Evolutionary conservation across 2,888 invertebrate genomes (phyloP).

Genomic region (Yponomeuta malinellus): DNA sequence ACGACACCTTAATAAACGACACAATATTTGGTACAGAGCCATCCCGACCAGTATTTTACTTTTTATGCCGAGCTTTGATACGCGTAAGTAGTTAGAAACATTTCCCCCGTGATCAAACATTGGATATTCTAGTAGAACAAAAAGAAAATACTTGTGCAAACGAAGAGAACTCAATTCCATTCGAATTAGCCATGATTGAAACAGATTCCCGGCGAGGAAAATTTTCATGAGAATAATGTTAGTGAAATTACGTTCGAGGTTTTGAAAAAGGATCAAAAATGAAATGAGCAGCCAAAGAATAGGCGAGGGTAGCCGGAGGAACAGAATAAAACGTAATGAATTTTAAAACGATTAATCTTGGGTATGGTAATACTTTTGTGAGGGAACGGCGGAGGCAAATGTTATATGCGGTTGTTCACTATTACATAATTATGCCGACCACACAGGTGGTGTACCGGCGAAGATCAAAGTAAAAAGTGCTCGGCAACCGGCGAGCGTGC

Average conservation of each 20-base stretch:
- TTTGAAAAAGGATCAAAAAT: constrained; percentile 2
- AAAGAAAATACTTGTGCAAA: neutral
- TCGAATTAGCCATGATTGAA: neutral
- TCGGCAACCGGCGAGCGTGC: no score
- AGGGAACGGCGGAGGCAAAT: no score
- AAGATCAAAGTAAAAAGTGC: no score
- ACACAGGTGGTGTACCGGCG: no score
- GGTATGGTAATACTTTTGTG: constrained; percentile 45
- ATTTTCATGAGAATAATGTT: constrained; percentile 8
- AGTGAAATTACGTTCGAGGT: neutral
- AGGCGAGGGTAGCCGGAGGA: neutral
- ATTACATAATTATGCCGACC: no score
- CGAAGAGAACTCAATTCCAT: neutral
- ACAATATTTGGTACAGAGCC: no score
- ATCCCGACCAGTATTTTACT: no score
- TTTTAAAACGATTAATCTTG: constrained; percentile 66
- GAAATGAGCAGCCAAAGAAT: constrained; percentile 1
- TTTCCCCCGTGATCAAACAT: neutral
- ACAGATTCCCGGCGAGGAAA: neutral
- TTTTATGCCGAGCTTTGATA: no score
- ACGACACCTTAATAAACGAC: no score
- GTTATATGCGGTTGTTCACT: no score
- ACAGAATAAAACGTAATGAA: constrained; percentile 37
- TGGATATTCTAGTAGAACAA: neutral
- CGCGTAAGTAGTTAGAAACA: neutral